Base-by-base conservation (phyloP, 2,113 vertebrate genomes). In the Merops nubicus region DNA sequence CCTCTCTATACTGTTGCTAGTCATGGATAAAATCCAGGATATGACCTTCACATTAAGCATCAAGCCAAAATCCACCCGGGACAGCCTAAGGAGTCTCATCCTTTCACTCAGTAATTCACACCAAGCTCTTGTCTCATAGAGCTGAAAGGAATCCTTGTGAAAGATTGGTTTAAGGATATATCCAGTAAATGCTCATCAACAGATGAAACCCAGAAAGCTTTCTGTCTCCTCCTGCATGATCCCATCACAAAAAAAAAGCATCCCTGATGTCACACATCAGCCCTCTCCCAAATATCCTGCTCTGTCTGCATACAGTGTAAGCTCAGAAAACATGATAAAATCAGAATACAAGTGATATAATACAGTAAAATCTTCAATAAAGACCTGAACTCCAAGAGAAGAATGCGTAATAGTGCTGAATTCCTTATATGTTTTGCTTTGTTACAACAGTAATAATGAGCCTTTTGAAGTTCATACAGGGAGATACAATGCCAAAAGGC, bases 401-500 rank as follows among this genome's bases (percentile, higher is more conserved):
- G 53, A 89, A 79, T 28, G 13, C 57, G 21, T 59, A 79, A 48
- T 36, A 85, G 22, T 60, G 19, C 47, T 78, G 83, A 67, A 90
- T 94, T 95, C 60, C 60, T 77, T 78, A 15, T 94, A 50, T 59
- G 73, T 90, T 91, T 88, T 88, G 33, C 28, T 95, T 88, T 96
- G 82, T 93, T 93, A 86, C 89, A 85, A 75, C 51, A 96, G 93
- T 75, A 97, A 89, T 56, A 89, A 88, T 2, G 1, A 29, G 62
- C 59, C 80, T 94, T 97, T 93, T 85, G 92, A 96, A 94, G 85
- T 91, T 89, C 83, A 59, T 76, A 43, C n/a, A 72, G 51, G 50
- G 72, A 92, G 65, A 90, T 74, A 85, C 36, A 91, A 87, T 74
- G 92, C 79, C 93, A 95, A 91, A 93, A 94, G 91, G 94, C 92